These are phyloP conservation scores for Micrasema longulum DNA, from an alignment of 1,140 invertebrate genomes.

Conservation along the genomic window DNA sequence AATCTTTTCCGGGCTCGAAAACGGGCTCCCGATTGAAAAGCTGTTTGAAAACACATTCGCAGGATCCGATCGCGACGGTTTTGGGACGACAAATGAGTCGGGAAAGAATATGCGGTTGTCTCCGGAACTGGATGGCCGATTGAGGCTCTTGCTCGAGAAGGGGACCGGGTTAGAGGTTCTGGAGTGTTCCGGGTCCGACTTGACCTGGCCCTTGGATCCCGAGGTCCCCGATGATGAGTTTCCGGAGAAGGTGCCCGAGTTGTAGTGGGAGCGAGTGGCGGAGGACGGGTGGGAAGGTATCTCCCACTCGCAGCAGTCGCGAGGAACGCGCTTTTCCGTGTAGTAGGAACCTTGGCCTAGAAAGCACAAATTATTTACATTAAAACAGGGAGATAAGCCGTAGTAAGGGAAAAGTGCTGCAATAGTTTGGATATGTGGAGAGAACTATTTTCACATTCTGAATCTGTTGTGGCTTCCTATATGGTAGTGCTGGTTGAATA, in stretches of 20 bases:
- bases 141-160: conserved; percentile 43
- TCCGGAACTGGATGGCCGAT: conserved; percentile 60
- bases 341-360: conserved; percentile 44
- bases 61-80: conserved; percentile 58
- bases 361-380: no score
- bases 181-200: conserved; percentile 58
- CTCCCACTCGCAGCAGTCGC: conserved; percentile 48
- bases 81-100: conserved; percentile 63
- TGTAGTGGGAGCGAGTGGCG: conserved; percentile 47
- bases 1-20: conserved; percentile 53
- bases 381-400: no score
- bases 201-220: conserved; percentile 61
- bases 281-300: conserved; percentile 34
- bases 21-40: conserved; percentile 49
- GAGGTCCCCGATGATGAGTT: conserved; percentile 66
- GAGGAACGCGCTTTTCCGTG: conserved; percentile 37
- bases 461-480: no score
- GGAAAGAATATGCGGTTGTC: conserved; percentile 66
- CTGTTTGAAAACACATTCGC: conserved; percentile 52
- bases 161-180: conserved; percentile 23
- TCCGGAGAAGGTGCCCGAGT: conserved; percentile 63
- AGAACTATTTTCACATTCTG: no score
- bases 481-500: no score
- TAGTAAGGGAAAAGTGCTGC: no score
- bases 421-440: no score